Conservation (phyloP, 2,797 vertebrate genomes). For the Anomalospiza imberbis region DNA sequence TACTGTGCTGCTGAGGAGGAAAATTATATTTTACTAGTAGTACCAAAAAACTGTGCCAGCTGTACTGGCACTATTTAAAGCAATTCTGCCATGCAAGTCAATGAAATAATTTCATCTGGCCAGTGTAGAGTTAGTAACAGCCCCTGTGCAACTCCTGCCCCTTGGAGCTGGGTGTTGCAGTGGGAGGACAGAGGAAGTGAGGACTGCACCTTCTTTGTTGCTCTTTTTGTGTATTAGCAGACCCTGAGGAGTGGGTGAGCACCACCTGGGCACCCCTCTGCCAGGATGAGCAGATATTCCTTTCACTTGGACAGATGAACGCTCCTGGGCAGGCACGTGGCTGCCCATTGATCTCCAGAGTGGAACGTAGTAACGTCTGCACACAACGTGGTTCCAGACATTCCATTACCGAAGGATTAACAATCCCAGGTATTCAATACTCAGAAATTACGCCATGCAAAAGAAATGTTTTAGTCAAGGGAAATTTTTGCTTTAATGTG, state of each 20-base stretch:
- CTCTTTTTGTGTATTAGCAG: fast-evolving
- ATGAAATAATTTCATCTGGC: not conserved
- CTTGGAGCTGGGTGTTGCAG: not conserved
- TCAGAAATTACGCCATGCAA: constrained; percentile 17
- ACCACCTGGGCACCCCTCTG: not conserved
- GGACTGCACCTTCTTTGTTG: not conserved
- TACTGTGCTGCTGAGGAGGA: not conserved
- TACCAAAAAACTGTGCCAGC: not conserved
- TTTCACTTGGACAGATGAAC: not conserved
- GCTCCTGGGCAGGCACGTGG: not conserved
- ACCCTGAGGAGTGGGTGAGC: fast-evolving
- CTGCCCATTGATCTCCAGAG: not conserved
- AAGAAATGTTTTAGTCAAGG: constrained; percentile 5
- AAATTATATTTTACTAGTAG: not conserved
- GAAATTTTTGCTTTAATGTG: constrained; percentile 5
- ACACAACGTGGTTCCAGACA: not conserved
- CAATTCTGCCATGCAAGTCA: not conserved
- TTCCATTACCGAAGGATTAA: constrained; percentile 41
- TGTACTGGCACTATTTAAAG: not conserved
- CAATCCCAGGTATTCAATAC: constrained; percentile 8
- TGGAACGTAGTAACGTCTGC: not conserved
- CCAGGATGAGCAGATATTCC: not conserved
- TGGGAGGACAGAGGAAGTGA: not conserved
- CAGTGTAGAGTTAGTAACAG: not conserved
- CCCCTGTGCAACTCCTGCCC: not conserved